phyloP scores from a whole-genome alignment of 2,113 vertebrate species.

The Lamprotornis superbus region DNA sequence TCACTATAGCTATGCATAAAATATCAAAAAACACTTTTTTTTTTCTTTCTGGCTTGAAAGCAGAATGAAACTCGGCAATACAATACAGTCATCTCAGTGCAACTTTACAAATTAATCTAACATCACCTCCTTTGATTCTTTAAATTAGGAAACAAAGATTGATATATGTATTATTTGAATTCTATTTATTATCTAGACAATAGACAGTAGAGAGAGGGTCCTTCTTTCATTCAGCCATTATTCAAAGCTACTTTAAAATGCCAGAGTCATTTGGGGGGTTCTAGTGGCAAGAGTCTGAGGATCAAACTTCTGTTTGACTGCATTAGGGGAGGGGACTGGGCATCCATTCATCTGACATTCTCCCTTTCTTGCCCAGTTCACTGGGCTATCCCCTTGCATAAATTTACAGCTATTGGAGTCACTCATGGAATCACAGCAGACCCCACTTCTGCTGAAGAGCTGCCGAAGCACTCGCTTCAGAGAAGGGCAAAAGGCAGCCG shows the following conservation, averaged over 20 bases:
- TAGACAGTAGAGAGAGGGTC: neutral
- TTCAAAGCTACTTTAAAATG: slow-evolving; percentile 12
- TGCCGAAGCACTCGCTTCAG: slow-evolving; percentile 5
- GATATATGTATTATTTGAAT: neutral
- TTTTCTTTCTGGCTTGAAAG: slow-evolving; percentile 1
- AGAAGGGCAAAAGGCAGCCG: neutral
- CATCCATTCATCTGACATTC: neutral
- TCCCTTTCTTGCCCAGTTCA: neutral
- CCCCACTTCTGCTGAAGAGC: slow-evolving; percentile 9
- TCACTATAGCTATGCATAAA: slow-evolving; percentile 9
- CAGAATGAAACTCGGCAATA: slow-evolving; percentile 38
- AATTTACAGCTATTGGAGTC: neutral
- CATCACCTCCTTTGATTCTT: slow-evolving; percentile 26
- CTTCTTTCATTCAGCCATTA: neutral
- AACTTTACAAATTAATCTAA: slow-evolving; percentile 43
- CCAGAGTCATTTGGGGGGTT: neutral
- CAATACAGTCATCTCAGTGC: neutral
- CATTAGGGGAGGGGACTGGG: neutral
- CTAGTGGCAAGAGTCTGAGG: neutral
- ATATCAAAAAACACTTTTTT: neutral
- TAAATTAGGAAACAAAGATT: slow-evolving; percentile 26
- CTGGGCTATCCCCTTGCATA: neutral
- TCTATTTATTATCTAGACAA: slow-evolving; percentile 11
- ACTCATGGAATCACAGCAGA: slow-evolving; percentile 19
- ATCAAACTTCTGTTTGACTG: neutral